Base-by-base conservation (phyloP, 2,888 invertebrate species). In the Eretmocerus hayati region DNA sequence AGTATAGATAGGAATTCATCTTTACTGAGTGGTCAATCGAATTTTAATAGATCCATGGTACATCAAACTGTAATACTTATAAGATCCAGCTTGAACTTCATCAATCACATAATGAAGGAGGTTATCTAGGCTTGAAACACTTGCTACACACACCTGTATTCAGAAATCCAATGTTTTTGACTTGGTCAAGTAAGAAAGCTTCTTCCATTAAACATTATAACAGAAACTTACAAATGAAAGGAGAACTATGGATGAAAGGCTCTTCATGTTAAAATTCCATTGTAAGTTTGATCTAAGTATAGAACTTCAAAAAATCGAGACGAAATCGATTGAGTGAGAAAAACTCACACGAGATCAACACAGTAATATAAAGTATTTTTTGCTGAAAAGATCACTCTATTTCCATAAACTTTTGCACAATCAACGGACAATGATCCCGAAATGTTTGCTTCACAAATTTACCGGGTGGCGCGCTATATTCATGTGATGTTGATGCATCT, bases 51-150 rank as follows among this genome's bases (percentile, higher is more conserved):
- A 69, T 13, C 74, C 72, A 42, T 73, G 69, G 37, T 73, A 69
- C 51, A 74, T 68, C 45, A 75, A 63, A 53, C 69, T 71, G 56
- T 75, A 78, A 61, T 77, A 77, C 40, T 76, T 75, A 53, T 73
- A 77, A 53, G 77, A 77, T 50, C 75, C 76, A 19, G 65, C 69
- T 11, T 69, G 63, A 20, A 78, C 72, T 47, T 68, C 66, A 46
- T 74, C 77, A 45, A 59, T 61, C 36, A 75, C 69, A 48, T 69
- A 65, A 51, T 74, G 69, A 36, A 74, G 61, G 4, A 70, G 59
- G 46, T 62, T 58, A 43, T 68, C 65, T 40, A 60, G 49, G 11
- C 52, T 60, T 19, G 47, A 15, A 15, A 54, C 51, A 41, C 41
- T 55, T 35, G 45, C 46, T 37, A 56, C 19, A 48, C 43, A 52